These are phyloP conservation scores for Drosophila elegans DNA, from an alignment of 1,140 invertebrate species.

Conservation along the genomic window DNA sequence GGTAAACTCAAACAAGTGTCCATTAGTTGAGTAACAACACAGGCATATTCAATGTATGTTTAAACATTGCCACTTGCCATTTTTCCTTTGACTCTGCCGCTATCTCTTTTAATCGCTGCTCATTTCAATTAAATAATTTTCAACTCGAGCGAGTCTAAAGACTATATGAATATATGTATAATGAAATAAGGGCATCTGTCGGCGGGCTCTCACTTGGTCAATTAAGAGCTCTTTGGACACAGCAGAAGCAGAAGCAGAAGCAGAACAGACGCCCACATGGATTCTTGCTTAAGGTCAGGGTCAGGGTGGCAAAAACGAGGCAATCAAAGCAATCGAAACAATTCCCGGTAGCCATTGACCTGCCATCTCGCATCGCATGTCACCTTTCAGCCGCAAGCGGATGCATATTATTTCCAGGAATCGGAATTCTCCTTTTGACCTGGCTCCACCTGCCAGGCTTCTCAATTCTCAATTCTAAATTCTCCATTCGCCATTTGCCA, in stretches of 20 bases:
- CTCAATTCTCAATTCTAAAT: no score
- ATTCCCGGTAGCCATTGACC: slow-evolving; percentile 36
- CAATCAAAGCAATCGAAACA: slow-evolving; percentile 16
- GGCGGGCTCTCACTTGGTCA: slow-evolving; percentile 8
- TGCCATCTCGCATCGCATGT: slow-evolving; percentile 21
- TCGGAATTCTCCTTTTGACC: slow-evolving; percentile 24
- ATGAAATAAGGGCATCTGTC: slow-evolving; percentile 32
- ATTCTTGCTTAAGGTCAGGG: slow-evolving; percentile 30
- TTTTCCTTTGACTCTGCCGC: slow-evolving; percentile 31
- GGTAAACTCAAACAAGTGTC: neutral
- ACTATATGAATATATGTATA: neutral
- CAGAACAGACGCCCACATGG: slow-evolving; percentile 8
- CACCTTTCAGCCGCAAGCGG: slow-evolving; percentile 36
- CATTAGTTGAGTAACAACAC: slow-evolving; percentile 1
- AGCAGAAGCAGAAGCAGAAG: neutral
- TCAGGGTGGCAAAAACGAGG: neutral
- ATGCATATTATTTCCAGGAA: slow-evolving; percentile 39
- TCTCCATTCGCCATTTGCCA: neutral
- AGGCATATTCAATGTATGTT: neutral
- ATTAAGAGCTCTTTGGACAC: slow-evolving; percentile 8
- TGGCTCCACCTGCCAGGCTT: neutral
- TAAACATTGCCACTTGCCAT: neutral
- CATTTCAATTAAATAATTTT: slow-evolving; percentile 45
- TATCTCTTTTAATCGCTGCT: slow-evolving; percentile 31
- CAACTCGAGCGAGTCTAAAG: slow-evolving; percentile 4